Conservation (phyloP, 2,888 invertebrate species). For the Sarcophaga variegata region DNA sequence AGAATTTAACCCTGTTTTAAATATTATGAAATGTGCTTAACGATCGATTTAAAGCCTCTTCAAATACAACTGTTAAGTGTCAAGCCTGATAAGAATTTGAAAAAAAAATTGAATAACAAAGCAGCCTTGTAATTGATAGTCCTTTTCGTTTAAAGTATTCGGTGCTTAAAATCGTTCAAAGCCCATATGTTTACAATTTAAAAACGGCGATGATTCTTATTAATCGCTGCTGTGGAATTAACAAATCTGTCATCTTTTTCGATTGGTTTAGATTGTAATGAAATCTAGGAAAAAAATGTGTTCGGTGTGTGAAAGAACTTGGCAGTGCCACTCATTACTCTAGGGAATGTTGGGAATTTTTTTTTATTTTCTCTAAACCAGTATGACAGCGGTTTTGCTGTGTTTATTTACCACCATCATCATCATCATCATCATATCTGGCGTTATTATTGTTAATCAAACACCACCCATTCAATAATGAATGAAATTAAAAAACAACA, state of each 20-base stretch:
- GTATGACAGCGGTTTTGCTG: background rate
- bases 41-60: too few species aligned
- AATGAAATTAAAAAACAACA: conserved; percentile 15
- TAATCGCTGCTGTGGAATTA: conserved; percentile 7
- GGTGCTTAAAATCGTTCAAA: background rate
- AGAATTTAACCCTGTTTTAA: too few species aligned
- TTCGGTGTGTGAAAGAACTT: conserved; percentile 27
- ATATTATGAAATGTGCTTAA: too few species aligned
- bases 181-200: background rate
- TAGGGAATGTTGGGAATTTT: conserved; percentile 24
- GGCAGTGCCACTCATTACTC: background rate
- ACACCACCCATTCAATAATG: conserved; percentile 27
- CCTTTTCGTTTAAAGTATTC: background rate
- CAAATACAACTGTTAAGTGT: too few species aligned
- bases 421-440: background rate
- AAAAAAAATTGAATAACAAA: background rate
- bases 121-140: background rate
- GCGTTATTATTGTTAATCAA: background rate
- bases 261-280: conserved; percentile 9
- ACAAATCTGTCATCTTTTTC: background rate
- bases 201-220: background rate
- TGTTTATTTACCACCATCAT: background rate
- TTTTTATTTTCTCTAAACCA: background rate
- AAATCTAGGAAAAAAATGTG: conserved; percentile 2
- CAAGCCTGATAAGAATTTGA: too few species aligned